phyloP scores from a whole-genome alignment of 2,113 vertebrate genomes.

The Antennarius striatus region DNA sequence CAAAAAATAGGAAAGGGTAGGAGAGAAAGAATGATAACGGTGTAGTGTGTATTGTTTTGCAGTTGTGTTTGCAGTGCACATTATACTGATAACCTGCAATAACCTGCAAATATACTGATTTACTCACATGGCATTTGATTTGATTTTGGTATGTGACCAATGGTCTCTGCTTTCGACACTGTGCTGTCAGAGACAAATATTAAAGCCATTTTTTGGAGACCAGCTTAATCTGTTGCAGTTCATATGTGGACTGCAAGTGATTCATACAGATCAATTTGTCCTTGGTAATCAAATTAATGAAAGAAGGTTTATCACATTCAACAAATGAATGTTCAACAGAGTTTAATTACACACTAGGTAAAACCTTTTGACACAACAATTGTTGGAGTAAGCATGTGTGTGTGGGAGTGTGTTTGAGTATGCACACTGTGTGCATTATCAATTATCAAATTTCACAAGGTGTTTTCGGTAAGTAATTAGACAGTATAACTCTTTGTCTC shows the following conservation, averaged over 20 bases:
- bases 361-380: slow-evolving; percentile 63
- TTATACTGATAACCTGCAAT: too few species aligned
- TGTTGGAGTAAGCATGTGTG: background rate
- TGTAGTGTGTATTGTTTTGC: background rate
- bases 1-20: slow-evolving; percentile 49
- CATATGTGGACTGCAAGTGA: background rate
- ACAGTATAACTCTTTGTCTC: slow-evolving; percentile 59
- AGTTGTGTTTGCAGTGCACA: background rate
- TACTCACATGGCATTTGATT: slow-evolving; percentile 1
- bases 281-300: slow-evolving; percentile 17
- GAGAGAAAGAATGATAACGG: slow-evolving; percentile 27
- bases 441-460: slow-evolving; percentile 77
- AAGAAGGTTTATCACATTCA: slow-evolving; percentile 39
- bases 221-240: background rate
- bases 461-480: slow-evolving; percentile 73
- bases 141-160: slow-evolving; percentile 2
- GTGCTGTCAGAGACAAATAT: too few species aligned
- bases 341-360: slow-evolving; percentile 63
- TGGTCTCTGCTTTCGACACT: too few species aligned
- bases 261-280: background rate
- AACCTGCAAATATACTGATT: slow-evolving; percentile 2
- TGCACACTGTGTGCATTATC: slow-evolving; percentile 28
- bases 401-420: background rate
- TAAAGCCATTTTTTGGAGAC: background rate
- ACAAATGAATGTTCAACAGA: slow-evolving; percentile 32